A percentile compares a stretch with the other conserved stretches of the same genome.
Evolutionary conservation across 1,140 invertebrate species (phyloP).

Genomic region (Lethocerus indicus): DNA sequence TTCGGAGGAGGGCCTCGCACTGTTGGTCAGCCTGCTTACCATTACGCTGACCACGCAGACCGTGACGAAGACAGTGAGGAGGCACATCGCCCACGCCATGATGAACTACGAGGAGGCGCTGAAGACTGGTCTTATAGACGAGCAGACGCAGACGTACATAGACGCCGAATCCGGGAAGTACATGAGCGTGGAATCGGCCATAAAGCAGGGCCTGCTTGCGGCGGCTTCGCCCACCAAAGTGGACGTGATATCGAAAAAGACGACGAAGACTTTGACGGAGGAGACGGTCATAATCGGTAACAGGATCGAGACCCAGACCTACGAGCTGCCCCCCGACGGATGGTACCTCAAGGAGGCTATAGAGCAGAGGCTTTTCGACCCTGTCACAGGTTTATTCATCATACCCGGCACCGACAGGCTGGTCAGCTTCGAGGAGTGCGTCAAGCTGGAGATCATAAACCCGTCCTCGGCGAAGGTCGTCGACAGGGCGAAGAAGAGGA

Average conservation of each 20-base stretch:
- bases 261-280: conserved; percentile 1
- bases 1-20: conserved; percentile 65
- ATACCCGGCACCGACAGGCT: conserved; percentile 73
- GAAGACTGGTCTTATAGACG: conserved; percentile 61
- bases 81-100: conserved; percentile 16
- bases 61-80: conserved; percentile 59
- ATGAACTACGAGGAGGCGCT: conserved; percentile 54
- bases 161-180: conserved; percentile 57
- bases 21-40: conserved; percentile 64
- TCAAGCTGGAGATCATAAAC: conserved; percentile 70
- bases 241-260: conserved; percentile 6
- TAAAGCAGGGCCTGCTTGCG: conserved; percentile 43
- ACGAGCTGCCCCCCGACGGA: conserved; percentile 64
- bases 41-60: conserved; percentile 72
- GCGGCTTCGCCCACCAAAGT: conserved; percentile 2
- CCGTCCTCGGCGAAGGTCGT: conserved; percentile 58
- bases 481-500: conserved; percentile 49
- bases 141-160: conserved; percentile 55
- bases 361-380: conserved; percentile 56
- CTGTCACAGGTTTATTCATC: conserved; percentile 62
- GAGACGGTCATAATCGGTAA: conserved; percentile 32
- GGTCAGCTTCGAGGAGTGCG: conserved; percentile 73
- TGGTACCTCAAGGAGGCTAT: conserved; percentile 67
- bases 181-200: conserved; percentile 65
- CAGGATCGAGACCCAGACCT: too few relatives aligned